A percentile compares a stretch with the other conserved stretches of the same genome.
Evolutionary conservation across 2,888 invertebrate species (phyloP).

Genomic region (Leucophenga montana): DNA sequence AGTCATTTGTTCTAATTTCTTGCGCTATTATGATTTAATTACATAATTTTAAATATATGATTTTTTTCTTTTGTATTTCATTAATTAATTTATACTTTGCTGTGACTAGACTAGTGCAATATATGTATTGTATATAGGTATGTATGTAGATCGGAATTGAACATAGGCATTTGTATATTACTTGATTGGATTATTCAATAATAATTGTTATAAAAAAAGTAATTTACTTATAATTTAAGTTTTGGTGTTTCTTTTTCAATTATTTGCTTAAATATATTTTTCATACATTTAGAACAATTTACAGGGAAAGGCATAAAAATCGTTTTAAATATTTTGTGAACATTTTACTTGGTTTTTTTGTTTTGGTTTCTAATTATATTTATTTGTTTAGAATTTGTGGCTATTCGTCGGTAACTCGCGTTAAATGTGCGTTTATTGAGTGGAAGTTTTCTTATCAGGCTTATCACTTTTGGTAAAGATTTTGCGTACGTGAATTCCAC

Average conservation of each 20-base stretch:
- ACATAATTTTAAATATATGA: constrained; percentile 12
- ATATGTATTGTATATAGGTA: too few species aligned
- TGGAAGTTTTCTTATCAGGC: not conserved
- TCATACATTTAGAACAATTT: constrained; percentile 6
- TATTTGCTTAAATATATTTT: not conserved
- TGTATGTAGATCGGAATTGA: not conserved
- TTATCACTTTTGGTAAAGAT: too few species aligned
- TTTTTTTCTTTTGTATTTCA: not conserved
- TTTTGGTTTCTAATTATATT: not conserved
- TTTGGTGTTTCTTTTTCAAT: constrained; percentile 11
- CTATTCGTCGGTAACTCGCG: not conserved
- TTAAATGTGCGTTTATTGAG: constrained; percentile 11
- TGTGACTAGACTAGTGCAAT: constrained; percentile 6
- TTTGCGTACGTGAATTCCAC: too few species aligned
- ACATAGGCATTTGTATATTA: not conserved
- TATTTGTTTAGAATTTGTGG: not conserved
- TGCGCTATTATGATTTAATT: too few species aligned
- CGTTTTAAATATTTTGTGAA: not conserved
- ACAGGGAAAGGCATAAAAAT: constrained; percentile 19
- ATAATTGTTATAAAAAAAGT: not conserved
- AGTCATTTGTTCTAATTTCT: constrained; percentile 1
- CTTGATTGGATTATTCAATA: too few species aligned
- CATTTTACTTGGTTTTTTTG: not conserved
- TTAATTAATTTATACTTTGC: not conserved
- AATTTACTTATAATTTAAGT: not conserved